These are phyloP conservation scores for Pocota personata DNA, from an alignment of 2,888 invertebrate genomes.

Conservation along the genomic window DNA sequence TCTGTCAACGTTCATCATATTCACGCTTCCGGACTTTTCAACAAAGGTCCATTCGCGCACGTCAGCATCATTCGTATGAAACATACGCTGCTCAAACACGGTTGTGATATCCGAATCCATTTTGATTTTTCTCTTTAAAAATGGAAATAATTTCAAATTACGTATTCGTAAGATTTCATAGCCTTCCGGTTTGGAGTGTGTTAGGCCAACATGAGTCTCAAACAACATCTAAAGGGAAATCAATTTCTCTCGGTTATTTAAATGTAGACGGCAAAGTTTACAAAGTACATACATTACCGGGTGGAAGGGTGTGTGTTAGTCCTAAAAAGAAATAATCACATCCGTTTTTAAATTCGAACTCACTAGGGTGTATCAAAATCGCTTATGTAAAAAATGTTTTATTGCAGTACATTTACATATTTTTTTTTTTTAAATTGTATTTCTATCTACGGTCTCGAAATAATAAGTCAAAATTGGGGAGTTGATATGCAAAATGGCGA, in stretches of 20 bases:
- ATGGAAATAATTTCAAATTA: slow-evolving; percentile 48
- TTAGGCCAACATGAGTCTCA: background rate
- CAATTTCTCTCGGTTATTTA: slow-evolving; percentile 7
- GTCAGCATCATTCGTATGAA: background rate
- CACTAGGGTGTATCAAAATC: background rate
- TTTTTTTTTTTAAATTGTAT: too few species aligned
- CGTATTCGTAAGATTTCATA: slow-evolving; percentile 36
- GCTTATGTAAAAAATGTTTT: too few species aligned
- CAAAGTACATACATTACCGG: background rate
- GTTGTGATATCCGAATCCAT: background rate
- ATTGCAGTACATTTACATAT: too few species aligned
- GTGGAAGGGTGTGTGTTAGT: background rate
- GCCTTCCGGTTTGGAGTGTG: slow-evolving; percentile 66
- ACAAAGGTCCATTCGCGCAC: background rate
- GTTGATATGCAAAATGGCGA: too few species aligned
- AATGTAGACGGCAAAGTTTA: slow-evolving; percentile 19
- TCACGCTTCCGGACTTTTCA: slow-evolving; percentile 49
- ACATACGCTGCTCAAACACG: slow-evolving; percentile 38
- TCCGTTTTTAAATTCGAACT: background rate
- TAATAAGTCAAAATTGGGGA: too few species aligned
- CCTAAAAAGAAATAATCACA: background rate
- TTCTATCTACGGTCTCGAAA: too few species aligned
- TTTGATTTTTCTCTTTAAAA: slow-evolving; percentile 13
- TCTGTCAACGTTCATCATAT: slow-evolving; percentile 60
- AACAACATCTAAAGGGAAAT: background rate